Evolutionary conservation across 2,888 invertebrate genomes (phyloP), one percentile per base, ranked within the genome.

Genomic region (Stenodera caucasica): DNA sequence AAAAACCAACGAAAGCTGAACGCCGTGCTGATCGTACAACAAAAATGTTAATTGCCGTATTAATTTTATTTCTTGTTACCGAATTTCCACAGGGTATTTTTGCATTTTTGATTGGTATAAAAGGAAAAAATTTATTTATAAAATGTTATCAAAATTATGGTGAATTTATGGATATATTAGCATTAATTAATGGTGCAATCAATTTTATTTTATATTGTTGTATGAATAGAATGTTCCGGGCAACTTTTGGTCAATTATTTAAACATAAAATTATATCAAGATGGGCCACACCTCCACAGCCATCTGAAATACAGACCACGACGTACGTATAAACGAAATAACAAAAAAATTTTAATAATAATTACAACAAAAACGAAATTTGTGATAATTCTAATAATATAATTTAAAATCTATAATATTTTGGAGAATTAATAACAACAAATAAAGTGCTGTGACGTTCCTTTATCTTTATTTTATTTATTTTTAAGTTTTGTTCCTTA

Each of bases 161-260:
- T 1, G 95, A 96, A 76, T 77, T 95, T 57, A 91, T 96, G 89
- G 96, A 97, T 81, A 88, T 94, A 62, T 80, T 96, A 74, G 96
- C 96, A 0, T 84, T 97, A 60, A 82, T 94, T 70, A 97, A 96
- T 80, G 94, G 95, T 8, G 92, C 94, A 0, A 91, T 96, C 60
- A 97, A 96, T 80, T 97, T 97, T 76, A 90, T 96, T 57, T 84
- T 97, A 49, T 97, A 96, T 78, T 96, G 96, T 75, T 86, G 92
- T 55, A 96, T 97, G 96, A 95, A 94, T 64, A 86, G 92, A 65
- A 96, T 96, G 84, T 97, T 97, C 79, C 85, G 97, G 14, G 87
- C 86, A 69, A 91, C 91, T 1, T 93, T 91, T 77, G 83, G 87
- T 11, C 85, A 88, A 73, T 80, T 92, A 71, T 88, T 94, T 75